phyloP scores from a whole-genome alignment of 2,888 invertebrate species.

The Drosophila antonietae region DNA sequence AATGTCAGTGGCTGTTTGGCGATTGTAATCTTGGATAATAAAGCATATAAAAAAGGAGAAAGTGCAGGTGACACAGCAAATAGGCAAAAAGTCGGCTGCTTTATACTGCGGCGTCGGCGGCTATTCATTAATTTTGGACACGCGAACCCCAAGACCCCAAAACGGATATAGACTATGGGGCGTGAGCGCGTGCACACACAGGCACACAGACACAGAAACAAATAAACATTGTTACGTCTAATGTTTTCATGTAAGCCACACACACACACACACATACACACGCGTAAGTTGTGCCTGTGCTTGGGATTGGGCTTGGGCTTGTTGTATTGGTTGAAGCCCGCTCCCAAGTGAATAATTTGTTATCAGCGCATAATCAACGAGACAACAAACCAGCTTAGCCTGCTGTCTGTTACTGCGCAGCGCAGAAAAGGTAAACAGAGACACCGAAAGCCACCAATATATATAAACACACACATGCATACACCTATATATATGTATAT shows the following conservation, averaged over 20 bases:
- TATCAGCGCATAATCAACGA: constrained; percentile 82
- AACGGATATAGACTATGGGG: constrained; percentile 28
- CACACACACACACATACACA: constrained; percentile 24
- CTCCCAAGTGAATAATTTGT: constrained; percentile 82
- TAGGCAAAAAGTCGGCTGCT: constrained; percentile 50
- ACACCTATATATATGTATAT: neutral
- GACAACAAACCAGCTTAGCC: constrained; percentile 53
- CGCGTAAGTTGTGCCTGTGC: constrained; percentile 32
- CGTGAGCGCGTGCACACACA: constrained; percentile 28
- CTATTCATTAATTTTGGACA: constrained; percentile 79
- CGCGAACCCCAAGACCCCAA: constrained; percentile 56
- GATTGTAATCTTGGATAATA: constrained; percentile 67
- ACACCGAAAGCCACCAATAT: constrained; percentile 24
- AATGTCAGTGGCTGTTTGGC: constrained; percentile 49
- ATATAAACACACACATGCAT: neutral
- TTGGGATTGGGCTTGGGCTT: constrained; percentile 20
- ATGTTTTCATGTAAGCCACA: constrained; percentile 66
- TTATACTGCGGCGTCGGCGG: constrained; percentile 41
- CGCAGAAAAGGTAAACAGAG: constrained; percentile 54
- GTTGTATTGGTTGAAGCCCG: constrained; percentile 63
- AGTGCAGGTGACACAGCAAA: constrained; percentile 65
- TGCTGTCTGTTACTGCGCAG: constrained; percentile 31
- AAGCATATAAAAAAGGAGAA: constrained; percentile 24
- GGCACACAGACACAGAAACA: constrained; percentile 18
- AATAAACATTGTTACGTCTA: constrained; percentile 38